Evolutionary conservation across 2,113 vertebrate species (phyloP).

Genomic region (Ophiodon elongatus): DNA sequence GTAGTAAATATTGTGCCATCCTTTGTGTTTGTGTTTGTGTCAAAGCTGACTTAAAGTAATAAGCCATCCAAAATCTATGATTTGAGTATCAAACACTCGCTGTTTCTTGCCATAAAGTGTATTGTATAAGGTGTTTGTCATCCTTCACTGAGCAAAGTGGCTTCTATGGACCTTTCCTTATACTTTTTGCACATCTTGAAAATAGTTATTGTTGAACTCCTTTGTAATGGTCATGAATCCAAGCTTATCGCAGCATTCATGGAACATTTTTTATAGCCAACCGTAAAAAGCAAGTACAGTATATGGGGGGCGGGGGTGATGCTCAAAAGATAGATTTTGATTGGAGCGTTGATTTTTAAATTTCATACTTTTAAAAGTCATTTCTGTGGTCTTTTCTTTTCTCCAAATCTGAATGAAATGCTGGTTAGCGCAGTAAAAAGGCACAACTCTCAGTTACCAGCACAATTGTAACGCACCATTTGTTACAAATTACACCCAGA

Average conservation of each 20-base stretch:
- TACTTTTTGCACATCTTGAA: background rate
- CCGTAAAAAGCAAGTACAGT: too few relatives aligned
- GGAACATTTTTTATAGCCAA: background rate
- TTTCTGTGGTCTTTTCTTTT: background rate
- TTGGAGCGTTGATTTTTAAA: constrained; percentile 14
- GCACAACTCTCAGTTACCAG: background rate
- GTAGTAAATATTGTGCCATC: constrained; percentile 22
- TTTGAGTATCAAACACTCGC: background rate
- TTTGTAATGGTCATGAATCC: background rate
- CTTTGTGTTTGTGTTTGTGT: constrained; percentile 4
- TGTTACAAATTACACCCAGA: background rate
- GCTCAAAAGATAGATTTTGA: background rate
- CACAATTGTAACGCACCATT: background rate
- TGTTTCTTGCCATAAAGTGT: background rate
- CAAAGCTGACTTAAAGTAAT: constrained; percentile 9
- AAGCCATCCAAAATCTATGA: background rate
- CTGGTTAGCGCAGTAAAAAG: background rate
- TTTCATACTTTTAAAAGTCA: background rate
- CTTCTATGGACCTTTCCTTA: background rate
- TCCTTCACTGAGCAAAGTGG: background rate
- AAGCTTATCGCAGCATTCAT: background rate
- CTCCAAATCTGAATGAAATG: background rate
- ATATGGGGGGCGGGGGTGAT: background rate
- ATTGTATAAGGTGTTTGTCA: background rate
- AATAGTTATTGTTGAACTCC: background rate